Evolutionary conservation across 2,888 invertebrate genomes (phyloP).

Genomic region (Caenorhabditis panamensis): DNA sequence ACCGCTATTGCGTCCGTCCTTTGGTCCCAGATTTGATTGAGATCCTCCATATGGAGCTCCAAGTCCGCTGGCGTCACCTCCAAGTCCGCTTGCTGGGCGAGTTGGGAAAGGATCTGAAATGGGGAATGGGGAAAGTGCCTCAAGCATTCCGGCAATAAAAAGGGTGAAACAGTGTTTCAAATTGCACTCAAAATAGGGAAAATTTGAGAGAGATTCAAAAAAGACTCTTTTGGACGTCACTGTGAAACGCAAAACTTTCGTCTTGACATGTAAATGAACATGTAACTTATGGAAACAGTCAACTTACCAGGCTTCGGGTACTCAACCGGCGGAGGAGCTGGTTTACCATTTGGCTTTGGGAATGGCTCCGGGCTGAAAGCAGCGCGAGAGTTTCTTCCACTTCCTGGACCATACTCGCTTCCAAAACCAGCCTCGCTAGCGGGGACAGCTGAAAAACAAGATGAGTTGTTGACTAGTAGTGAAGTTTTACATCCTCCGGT

Average conservation of each 20-base stretch:
- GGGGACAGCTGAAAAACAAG: constrained; percentile 50
- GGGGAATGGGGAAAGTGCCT: constrained; percentile 33
- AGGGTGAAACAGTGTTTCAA: neutral
- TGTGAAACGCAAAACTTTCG: constrained; percentile 17
- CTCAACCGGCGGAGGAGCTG: constrained; percentile 33
- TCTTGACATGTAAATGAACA: no score
- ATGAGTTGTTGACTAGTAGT: neutral
- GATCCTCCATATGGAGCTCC: constrained; percentile 56
- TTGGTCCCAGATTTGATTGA: constrained; percentile 55
- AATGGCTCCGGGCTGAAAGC: constrained; percentile 62
- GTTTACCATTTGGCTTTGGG: constrained; percentile 48
- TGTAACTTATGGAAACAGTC: no score
- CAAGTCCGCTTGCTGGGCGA: constrained; percentile 42
- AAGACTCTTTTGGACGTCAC: constrained; percentile 1
- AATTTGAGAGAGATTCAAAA: neutral
- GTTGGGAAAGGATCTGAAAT: constrained; percentile 48
- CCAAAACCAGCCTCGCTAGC: constrained; percentile 65
- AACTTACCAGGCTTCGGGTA: constrained; percentile 56
- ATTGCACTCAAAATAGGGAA: constrained; percentile 9
- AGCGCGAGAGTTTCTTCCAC: constrained; percentile 69
- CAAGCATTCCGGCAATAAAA: constrained; percentile 29
- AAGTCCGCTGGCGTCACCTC: constrained; percentile 59
- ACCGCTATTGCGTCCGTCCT: constrained; percentile 67
- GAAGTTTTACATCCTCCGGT: constrained; percentile 68
- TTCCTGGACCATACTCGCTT: constrained; percentile 71